These are phyloP conservation scores for Microplitis manilae DNA, from an alignment of 2,888 invertebrate genomes.

Conservation along the genomic window DNA sequence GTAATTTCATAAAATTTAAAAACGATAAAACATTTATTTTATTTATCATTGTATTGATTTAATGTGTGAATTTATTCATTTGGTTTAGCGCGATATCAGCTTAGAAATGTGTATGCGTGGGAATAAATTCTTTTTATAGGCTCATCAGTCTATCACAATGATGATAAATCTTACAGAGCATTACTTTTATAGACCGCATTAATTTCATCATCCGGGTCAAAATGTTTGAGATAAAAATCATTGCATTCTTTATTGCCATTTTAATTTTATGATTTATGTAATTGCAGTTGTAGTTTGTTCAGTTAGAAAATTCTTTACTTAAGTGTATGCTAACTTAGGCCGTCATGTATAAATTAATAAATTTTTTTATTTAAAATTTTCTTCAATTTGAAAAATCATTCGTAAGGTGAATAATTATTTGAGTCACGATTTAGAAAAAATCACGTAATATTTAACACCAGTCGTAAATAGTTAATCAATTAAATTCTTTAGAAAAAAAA, in stretches of 20 bases:
- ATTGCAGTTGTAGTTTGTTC: background rate
- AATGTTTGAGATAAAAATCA: conserved; percentile 43
- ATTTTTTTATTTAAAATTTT: too few species aligned
- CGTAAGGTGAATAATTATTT: too few species aligned
- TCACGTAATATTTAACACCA: too few species aligned
- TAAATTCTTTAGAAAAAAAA: too few species aligned
- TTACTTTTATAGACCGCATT: conserved; percentile 41
- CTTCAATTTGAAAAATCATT: too few species aligned
- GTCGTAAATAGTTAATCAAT: too few species aligned
- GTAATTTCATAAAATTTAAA: background rate
- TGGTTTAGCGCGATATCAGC: background rate
- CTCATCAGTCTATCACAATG: conserved; percentile 13
- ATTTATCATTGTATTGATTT: background rate
- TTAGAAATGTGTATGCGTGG: background rate
- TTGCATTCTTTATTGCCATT: conserved; percentile 11
- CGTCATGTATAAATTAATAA: too few species aligned
- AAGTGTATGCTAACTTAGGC: background rate
- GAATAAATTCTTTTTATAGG: background rate
- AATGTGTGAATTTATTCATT: conserved; percentile 13
- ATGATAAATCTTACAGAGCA: conserved; percentile 33
- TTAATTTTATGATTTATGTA: conserved; percentile 11
- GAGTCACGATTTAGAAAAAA: too few species aligned
- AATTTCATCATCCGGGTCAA: conserved; percentile 49
- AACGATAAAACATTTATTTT: background rate
- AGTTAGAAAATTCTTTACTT: background rate